Conservation (phyloP, 2,113 vertebrate genomes). For the Poeciliopsis turrubarensis region DNA sequence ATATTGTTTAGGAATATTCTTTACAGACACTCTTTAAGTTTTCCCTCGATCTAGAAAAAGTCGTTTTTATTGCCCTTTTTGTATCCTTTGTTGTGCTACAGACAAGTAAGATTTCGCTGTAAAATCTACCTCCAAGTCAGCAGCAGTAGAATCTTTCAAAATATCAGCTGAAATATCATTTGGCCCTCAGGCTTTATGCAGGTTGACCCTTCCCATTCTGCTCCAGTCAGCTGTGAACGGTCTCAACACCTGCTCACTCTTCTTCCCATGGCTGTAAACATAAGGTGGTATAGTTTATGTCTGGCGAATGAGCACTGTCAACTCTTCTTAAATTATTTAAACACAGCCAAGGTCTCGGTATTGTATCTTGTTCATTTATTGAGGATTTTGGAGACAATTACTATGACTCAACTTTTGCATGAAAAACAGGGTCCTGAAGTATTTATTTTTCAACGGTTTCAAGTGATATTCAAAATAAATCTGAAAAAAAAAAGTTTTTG, state of each 20-base stretch:
- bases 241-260: neutral
- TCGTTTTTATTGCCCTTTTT: neutral
- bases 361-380: neutral
- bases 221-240: neutral
- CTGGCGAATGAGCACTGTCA: neutral
- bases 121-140: neutral
- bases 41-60: too few relatives aligned
- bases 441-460: neutral
- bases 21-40: too few relatives aligned
- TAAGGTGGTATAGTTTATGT: conserved; percentile 5
- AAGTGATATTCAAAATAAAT: neutral
- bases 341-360: neutral
- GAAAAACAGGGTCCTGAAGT: neutral
- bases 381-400: too few relatives aligned
- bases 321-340: neutral
- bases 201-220: neutral
- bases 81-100: neutral
- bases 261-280: conserved; percentile 4
- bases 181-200: neutral
- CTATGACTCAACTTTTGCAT: neutral
- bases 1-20: too few relatives aligned
- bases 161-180: neutral
- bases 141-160: neutral
- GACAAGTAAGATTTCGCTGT: neutral
- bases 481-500: neutral